Evolutionary conservation across 2,113 vertebrate species (phyloP), one percentile per base, ranked within the genome.

Genomic region (Emydura subglobosa): DNA sequence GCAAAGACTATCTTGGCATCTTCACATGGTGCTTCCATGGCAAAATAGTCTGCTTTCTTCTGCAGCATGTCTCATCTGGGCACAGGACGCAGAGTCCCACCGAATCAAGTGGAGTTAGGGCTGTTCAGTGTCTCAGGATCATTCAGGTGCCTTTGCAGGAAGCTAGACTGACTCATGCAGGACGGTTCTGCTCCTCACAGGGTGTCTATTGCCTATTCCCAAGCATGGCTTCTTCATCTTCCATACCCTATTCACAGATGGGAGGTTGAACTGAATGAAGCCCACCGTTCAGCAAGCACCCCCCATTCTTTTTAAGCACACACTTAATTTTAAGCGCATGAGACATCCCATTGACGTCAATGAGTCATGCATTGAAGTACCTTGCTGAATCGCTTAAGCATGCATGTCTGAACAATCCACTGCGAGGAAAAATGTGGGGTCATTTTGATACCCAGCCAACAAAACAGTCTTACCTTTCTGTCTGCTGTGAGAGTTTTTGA

Each of bases 61-160:
- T 54, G 39, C 31, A 14, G 29, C 5, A 68, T 39, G 50, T 92
- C 16, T 83, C 49, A 55, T 91, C 82, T 82, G 12, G 79, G 34
- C 11, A 16, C 39, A 25, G 29, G 74, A 49, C 57, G 51, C 14
- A 9, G 17, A 76, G 19, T 49, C 55, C 79, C 44, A 39, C 47
- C 0, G 1, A 1, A 4, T 83, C 82, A 86, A 87, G 82, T 72
- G 82, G 50, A 50, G 14, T 31, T 16, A 2, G 0, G 0, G 7
- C 47, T 0, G 0, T 5, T 76, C 50, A 65, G n/a, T 44, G 16
- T 19, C 34, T 39, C 14, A 39, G 34, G n/a, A 68, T 17, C 65
- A 10, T 39, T n/a, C 16, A 39, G 10, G 21, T 5, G n/a, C 39
- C 39, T 14, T 27, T 14, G 10, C 39, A 76, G 42, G 24, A 44